These are phyloP conservation scores for Rhinichthys osculus DNA, from an alignment of 2,797 vertebrate genomes.

Conservation along the genomic window DNA sequence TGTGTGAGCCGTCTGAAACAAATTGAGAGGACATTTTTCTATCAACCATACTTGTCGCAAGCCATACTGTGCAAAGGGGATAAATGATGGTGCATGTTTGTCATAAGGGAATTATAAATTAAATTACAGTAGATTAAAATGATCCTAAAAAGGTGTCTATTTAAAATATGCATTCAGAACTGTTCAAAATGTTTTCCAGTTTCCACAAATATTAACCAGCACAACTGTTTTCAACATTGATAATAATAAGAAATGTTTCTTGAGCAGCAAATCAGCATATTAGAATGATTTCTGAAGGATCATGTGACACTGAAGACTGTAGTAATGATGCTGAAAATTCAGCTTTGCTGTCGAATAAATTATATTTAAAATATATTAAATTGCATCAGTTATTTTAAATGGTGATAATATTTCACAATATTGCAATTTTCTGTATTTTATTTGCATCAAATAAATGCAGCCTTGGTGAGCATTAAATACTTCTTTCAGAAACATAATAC, in stretches of 20 bases:
- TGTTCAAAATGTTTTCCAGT: neutral
- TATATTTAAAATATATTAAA: neutral
- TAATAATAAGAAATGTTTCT: neutral
- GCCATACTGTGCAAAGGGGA: neutral
- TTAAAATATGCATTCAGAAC: neutral
- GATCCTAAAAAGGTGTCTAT: neutral
- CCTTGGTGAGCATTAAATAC: neutral
- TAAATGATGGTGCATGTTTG: neutral
- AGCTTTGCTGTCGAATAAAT: neutral
- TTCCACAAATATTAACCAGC: neutral
- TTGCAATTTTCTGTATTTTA: neutral
- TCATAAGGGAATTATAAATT: neutral
- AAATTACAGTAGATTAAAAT: neutral
- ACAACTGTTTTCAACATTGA: neutral
- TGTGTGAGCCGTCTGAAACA: constrained; percentile 59
- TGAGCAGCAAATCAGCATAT: neutral
- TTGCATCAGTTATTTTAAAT: too few species aligned
- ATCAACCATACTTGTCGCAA: neutral
- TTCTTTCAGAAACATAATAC: neutral
- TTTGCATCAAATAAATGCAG: neutral
- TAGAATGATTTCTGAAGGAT: neutral
- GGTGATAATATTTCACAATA: neutral
- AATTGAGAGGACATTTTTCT: neutral
- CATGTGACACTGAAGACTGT: neutral
- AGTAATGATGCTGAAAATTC: neutral